Evolutionary conservation across 1,140 invertebrate species (phyloP).

Genomic region (Oedothorax gibbosus): DNA sequence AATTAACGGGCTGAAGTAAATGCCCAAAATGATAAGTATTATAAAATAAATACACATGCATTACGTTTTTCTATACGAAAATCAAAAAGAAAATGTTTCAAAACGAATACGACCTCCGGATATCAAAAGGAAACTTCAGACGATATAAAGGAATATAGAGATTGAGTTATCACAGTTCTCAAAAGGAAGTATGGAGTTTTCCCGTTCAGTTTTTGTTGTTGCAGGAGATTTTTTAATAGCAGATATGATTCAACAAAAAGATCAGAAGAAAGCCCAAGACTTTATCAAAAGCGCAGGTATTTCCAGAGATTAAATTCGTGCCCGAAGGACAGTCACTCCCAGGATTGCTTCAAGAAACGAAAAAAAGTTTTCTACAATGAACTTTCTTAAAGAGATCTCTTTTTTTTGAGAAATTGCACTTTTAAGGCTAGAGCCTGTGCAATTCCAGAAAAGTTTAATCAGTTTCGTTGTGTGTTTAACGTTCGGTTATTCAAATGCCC

Average conservation of each 20-base stretch:
- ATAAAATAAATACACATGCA: too few relatives aligned
- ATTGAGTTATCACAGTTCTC: constrained; percentile 36
- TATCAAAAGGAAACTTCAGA: constrained; percentile 4
- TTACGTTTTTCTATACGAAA: too few relatives aligned
- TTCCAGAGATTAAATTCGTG: constrained; percentile 50
- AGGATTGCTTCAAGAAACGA: constrained; percentile 27
- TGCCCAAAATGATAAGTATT: constrained; percentile 4
- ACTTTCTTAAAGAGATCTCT: too few relatives aligned
- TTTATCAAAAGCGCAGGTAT: constrained; percentile 49
- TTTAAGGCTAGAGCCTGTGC: too few relatives aligned
- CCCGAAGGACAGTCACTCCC: constrained; percentile 39
- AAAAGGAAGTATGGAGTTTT: constrained; percentile 24
- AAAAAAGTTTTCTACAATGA: neutral
- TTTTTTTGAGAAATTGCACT: too few relatives aligned
- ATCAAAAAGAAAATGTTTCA: neutral
- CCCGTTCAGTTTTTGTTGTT: neutral
- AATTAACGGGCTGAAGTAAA: neutral
- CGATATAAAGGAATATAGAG: constrained; percentile 8
- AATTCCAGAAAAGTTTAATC: too few relatives aligned
- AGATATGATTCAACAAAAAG: constrained; percentile 45
- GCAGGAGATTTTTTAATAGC: constrained; percentile 38
- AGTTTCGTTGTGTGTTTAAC: too few relatives aligned
- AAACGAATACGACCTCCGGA: constrained; percentile 13
- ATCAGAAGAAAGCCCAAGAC: constrained; percentile 14
- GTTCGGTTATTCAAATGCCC: too few relatives aligned